Evolutionary conservation across 2,888 invertebrate genomes (phyloP), one percentile per base, ranked within the genome.

Genomic region (Belgica antarctica): DNA sequence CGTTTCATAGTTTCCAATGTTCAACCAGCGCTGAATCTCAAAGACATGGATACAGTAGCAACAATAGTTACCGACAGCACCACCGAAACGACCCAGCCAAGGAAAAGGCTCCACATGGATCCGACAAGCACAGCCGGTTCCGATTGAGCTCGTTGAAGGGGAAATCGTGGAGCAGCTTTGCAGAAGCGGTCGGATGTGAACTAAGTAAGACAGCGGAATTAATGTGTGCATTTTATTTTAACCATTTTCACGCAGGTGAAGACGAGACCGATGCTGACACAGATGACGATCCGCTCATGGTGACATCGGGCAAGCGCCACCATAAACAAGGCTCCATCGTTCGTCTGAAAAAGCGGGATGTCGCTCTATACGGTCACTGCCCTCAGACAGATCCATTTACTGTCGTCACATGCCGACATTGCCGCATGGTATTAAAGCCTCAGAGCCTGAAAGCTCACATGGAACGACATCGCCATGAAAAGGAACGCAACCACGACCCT

Each of bases 381-480:
- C 92, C 92, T 24, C 89, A 89, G 75, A 85, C 86, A 79, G 90
- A 91, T 80, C 83, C 85, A 72, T 86, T 91, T 75, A 87, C 87
- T 77, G 86, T 89, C 72, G 89, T 90, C 72, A 86, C 90, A 74
- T 92, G 92, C 80, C 88, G 89, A 79, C 83, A 87, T 78, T 92
- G 92, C 78, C 87, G 86, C 73, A 85, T 87, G 73, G 86, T 88
- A 76, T 86, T 91, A 74, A 90, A 90, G 81, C 89, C 89, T 74
- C 88, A 89, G 78, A 90, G 90, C 63, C 85, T 89, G 68, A 86
- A 86, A 75, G 84, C 86, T 77, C 92, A 92, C 78, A 84, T 90
- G 79, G 83, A 85, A 74, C 82, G 82, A 75, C 82, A 83, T 72
- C 85, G 86, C 77, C 75, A 28, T 8, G 62, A 36, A 10, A 52